These are phyloP conservation scores for Notarius lentiginosus DNA, from an alignment of 2,113 vertebrate genomes.

Conservation along the genomic window DNA sequence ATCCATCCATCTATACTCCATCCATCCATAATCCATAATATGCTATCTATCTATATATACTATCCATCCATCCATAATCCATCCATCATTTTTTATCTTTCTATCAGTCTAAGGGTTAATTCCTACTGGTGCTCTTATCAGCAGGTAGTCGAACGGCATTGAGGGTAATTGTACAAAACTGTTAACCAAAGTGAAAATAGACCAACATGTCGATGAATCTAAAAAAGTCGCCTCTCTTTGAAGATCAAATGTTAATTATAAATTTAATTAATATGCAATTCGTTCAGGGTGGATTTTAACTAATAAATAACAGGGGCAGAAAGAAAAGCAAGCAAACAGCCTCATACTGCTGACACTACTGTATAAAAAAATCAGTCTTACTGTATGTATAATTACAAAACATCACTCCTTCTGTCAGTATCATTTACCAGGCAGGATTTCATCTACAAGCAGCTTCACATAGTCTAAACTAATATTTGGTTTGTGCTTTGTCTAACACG, in stretches of 20 bases:
- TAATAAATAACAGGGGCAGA: not conserved
- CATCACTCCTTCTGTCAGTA: not conserved
- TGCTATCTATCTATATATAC: too few relatives aligned
- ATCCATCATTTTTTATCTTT: too few relatives aligned
- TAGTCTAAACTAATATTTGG: not conserved
- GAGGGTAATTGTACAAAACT: not conserved
- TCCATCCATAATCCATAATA: too few relatives aligned
- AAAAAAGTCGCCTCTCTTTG: not conserved
- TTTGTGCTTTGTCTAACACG: not conserved
- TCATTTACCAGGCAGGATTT: not conserved
- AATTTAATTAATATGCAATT: too few relatives aligned
- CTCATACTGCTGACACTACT: not conserved
- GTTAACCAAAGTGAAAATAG: not conserved
- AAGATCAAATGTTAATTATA: not conserved
- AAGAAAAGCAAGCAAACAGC: not conserved
- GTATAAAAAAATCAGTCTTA: not conserved
- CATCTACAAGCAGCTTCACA: slow-evolving; percentile 10
- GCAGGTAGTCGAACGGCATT: not conserved
- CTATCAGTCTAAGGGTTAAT: not conserved
- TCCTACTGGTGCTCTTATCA: not conserved
- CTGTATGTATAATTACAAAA: not conserved
- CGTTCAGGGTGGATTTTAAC: too few relatives aligned
- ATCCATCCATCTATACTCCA: too few relatives aligned
- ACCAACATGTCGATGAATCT: not conserved
- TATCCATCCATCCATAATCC: too few relatives aligned